These are phyloP conservation scores for Calameuta pallipes DNA, from an alignment of 2,888 invertebrate genomes.

Conservation along the genomic window DNA sequence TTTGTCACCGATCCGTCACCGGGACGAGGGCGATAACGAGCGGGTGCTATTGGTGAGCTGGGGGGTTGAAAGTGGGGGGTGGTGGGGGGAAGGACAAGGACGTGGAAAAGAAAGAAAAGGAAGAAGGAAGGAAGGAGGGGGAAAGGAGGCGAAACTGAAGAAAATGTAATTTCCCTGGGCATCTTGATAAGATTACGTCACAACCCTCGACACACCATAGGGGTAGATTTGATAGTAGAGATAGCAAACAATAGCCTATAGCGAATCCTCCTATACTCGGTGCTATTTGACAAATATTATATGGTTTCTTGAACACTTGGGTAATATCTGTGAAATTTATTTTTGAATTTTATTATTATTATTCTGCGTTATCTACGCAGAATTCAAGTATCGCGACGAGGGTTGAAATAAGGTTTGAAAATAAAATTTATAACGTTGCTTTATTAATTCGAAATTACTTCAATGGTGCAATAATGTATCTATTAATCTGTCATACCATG, in stretches of 20 bases:
- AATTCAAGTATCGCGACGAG: background rate
- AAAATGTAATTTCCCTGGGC: conserved; percentile 29
- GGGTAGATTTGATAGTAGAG: background rate
- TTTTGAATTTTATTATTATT: background rate
- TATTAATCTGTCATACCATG: background rate
- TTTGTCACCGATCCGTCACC: conserved; percentile 36
- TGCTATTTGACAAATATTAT: background rate
- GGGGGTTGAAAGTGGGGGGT: background rate
- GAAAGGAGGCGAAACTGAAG: conserved; percentile 8
- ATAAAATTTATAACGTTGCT: background rate
- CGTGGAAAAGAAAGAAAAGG: background rate
- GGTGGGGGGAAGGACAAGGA: background rate
- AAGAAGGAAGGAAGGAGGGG: conserved; percentile 8
- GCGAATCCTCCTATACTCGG: background rate
- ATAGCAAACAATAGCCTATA: background rate
- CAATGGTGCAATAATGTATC: background rate
- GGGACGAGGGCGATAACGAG: conserved; percentile 28
- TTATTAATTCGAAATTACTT: background rate
- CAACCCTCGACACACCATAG: background rate
- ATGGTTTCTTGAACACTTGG: background rate
- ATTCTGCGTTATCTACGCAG: background rate
- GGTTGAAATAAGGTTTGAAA: background rate
- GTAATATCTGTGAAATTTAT: background rate
- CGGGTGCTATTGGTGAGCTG: background rate
- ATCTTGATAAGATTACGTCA: conserved; percentile 31